phyloP scores from a whole-genome alignment of 2,113 vertebrate genomes.

The Chauna torquata region DNA sequence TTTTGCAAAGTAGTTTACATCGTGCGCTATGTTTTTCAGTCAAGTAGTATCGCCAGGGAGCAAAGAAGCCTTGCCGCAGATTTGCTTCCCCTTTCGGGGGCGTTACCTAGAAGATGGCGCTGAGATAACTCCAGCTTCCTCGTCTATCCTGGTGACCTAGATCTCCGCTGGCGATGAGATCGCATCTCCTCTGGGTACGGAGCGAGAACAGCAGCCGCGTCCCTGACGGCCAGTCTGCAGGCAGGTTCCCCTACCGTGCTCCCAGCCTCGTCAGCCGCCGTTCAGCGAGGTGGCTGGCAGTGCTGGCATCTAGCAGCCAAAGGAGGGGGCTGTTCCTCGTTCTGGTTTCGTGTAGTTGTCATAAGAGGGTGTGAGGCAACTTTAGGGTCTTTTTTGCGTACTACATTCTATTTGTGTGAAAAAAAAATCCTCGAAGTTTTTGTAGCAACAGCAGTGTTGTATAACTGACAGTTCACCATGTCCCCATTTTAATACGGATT shows the following conservation, averaged over 20 bases:
- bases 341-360: not conserved
- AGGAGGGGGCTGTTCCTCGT: not conserved
- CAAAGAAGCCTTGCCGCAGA: not conserved
- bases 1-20: not conserved
- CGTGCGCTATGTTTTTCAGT: accelerated
- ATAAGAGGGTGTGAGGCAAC: not conserved
- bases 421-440: not conserved
- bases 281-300: not conserved
- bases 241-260: not conserved
- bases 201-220: not conserved
- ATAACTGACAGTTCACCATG: not conserved
- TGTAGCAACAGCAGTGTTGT: not conserved
- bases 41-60: not conserved
- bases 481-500: not conserved
- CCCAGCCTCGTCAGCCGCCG: not conserved
- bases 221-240: accelerated
- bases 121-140: slow-evolving; percentile 16
- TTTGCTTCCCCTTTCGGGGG: not conserved
- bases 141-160: slow-evolving; percentile 2
- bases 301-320: not conserved
- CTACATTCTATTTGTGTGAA: not conserved
- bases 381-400: not conserved
- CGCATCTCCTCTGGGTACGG: not conserved
- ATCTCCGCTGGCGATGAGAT: slow-evolving; percentile 11
- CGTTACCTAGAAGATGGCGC: not conserved